Percentiles rank a stretch among this genome's conserved stretches.
Evolutionary conservation across 1,140 invertebrate genomes (phyloP).

Genomic region (Atopsyche davidsoni): DNA sequence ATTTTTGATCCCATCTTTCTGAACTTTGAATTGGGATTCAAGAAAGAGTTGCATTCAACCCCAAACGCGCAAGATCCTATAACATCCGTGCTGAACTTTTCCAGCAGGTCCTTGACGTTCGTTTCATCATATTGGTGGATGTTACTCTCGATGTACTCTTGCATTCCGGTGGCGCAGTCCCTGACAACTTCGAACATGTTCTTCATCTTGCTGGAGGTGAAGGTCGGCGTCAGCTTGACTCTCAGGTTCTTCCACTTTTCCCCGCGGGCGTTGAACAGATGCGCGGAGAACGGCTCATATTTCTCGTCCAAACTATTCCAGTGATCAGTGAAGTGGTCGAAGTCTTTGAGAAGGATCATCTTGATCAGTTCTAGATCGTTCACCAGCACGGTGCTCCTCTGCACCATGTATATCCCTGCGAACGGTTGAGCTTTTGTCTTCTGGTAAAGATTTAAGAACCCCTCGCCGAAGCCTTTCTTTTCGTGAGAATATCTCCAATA

Average conservation of each 20-base stretch:
- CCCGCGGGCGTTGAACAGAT: slow-evolving; percentile 39
- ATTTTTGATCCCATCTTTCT: slow-evolving; percentile 37
- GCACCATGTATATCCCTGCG: slow-evolving; percentile 35
- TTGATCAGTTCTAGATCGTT: slow-evolving; percentile 50
- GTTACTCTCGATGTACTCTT: slow-evolving; percentile 32
- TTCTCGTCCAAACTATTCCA: slow-evolving; percentile 45
- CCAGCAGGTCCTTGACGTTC: slow-evolving; percentile 42
- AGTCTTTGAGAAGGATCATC: slow-evolving; percentile 53
- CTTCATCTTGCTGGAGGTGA: slow-evolving; percentile 53
- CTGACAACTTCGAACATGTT: slow-evolving; percentile 46
- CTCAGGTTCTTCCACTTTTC: slow-evolving; percentile 50
- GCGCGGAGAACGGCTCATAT: slow-evolving; percentile 31
- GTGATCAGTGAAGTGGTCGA: slow-evolving; percentile 51
- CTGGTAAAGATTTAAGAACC: slow-evolving; percentile 9
- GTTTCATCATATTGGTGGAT: neutral
- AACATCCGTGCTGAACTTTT: slow-evolving; percentile 56
- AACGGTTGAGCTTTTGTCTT: slow-evolving; percentile 8
- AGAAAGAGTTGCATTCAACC: slow-evolving; percentile 51
- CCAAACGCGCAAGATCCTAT: slow-evolving; percentile 58
- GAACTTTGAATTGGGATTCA: slow-evolving; percentile 51
- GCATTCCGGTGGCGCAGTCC: slow-evolving; percentile 37
- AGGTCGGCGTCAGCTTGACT: slow-evolving; percentile 51
- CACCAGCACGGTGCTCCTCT: slow-evolving; percentile 40
- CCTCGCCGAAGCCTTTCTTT: slow-evolving; percentile 2
- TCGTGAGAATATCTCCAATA: neutral